Base-by-base conservation (phyloP, 2,797 vertebrate species). In the Streptopelia turtur region DNA sequence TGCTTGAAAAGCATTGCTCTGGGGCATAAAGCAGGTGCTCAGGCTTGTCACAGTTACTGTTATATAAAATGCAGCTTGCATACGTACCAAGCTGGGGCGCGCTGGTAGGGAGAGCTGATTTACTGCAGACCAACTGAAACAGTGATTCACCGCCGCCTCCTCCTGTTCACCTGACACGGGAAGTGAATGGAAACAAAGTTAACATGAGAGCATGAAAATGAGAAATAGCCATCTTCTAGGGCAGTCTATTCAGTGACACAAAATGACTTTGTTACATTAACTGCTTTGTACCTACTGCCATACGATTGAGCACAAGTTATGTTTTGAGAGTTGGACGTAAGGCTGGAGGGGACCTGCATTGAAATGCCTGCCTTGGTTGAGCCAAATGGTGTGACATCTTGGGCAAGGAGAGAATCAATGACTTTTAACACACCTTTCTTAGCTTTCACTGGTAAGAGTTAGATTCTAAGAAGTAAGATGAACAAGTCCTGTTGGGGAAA, bases 1-100 rank as follows among this genome's bases (percentile, higher is more conserved):
- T 91, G 78, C 64, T 89, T 92, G 82, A 47, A 83, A 74, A 92
- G 18, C 53, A 13, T 70, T 0, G 41, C 93, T 92, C 33, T 89
- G 71, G 87, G 79, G 75, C 82, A 57, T 85, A 72, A 83, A 94
- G 75, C 91, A 94, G 87, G 87, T 92, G 60, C 89, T 89, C 20
- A 18, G 71, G 39, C 82, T 77, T 91, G 57, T 81, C 77, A 63
- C 39, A 41, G 49, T 85, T 91, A 65, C 75, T 68, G 71, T 50
- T 89, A 9, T 1, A 30, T 69, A 35, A 89, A 92, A 66, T 14
- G 60, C 43, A 63, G 33, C 13, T 68, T 59, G 33, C 3, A 8
- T 55, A 23, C 23, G 6, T 83, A 66, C 57, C 72, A 39, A 24
- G 30, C 50, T 17, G 13, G 57, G n/a, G 27, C 30, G 57, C 61